Base-by-base conservation (phyloP, 2,888 invertebrate species). In the Drosophila imparisetae region DNA sequence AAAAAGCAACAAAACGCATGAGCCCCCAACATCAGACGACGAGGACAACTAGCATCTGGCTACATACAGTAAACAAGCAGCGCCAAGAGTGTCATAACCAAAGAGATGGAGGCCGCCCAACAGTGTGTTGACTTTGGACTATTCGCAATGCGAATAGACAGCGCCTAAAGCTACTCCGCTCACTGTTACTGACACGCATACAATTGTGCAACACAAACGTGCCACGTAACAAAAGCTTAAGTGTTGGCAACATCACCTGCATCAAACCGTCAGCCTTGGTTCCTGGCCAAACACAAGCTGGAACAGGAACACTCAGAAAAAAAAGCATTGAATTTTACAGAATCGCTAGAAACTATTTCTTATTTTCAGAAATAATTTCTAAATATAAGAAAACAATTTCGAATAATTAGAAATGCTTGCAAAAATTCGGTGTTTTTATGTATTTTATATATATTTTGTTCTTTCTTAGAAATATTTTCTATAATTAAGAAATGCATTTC, bases 51-150 rank as follows among this genome's bases (percentile, higher is more conserved):
- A 55, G 63, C 68, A 54, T 54, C 54, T 36, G 38, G 68, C 61
- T 59, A 48, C 34, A 52, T 18, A 53, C 50, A 58, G 57, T 55
- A 68, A 59, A 82, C 54, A 82, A 65, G 62, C 34, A 55, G 70
- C 58, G 63, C 48, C 62, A 49, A 34, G 27, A 24, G 18, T 53
- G 36, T 54, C 59, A 69, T 54, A 69, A 67, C 29, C 27, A 52
- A 55, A 36, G 42, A 30, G 50, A 30, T 32, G 32, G 24, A n/a
- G 42, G 2, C 18, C 21, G 29, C 24, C 13, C 30, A 27, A n/a
- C 40, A 49, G 6, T 7, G 21, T 40, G 40, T 52, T 53, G 60
- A 69, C 60, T 60, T 60, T 54, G 60, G 60, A 69, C 69, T 60
- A 54, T 30, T 66, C 34, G 34, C 34, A 62, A 45, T 52, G 18